phyloP scores from a whole-genome alignment of 2,888 invertebrate genomes.

The Volucella inflata region DNA sequence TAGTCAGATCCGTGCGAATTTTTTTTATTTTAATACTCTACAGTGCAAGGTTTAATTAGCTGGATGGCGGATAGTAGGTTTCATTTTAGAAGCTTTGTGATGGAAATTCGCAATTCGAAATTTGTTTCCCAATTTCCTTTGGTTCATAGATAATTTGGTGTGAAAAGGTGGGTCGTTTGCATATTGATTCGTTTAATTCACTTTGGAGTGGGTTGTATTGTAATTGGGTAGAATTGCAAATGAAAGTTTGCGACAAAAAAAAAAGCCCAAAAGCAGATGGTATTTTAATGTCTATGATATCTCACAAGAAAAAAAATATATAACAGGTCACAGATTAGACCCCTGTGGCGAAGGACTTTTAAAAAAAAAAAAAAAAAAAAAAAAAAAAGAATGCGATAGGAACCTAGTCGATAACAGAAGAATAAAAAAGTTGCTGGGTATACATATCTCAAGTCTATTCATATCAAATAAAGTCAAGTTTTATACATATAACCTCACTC shows the following conservation, averaged over 20 bases:
- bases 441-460: too few species aligned
- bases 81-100: constrained; percentile 1
- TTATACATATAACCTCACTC: too few species aligned
- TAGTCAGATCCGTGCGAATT: constrained; percentile 12
- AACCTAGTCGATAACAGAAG: too few species aligned
- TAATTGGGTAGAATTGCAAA: constrained; percentile 2
- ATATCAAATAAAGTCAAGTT: too few species aligned
- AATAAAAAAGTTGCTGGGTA: too few species aligned
- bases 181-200: constrained; percentile 35
- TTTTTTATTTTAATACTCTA: not conserved
- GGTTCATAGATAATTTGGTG: constrained; percentile 16
- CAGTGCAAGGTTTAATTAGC: constrained; percentile 16
- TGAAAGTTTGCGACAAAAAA: constrained; percentile 12
- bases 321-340: too few species aligned
- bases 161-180: constrained; percentile 34
- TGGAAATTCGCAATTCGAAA: constrained; percentile 32
- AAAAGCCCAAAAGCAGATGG: too few species aligned
- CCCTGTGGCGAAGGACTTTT: too few species aligned
- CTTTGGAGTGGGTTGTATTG: constrained; percentile 21
- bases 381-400: too few species aligned
- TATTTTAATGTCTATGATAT: not conserved
- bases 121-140: constrained; percentile 7
- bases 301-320: not conserved
- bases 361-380: too few species aligned
- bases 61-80: not conserved